Percentiles rank a stretch among this genome's conserved stretches.
phyloP scores from a whole-genome alignment of 2,888 invertebrate genomes.

The Thereva unica region DNA sequence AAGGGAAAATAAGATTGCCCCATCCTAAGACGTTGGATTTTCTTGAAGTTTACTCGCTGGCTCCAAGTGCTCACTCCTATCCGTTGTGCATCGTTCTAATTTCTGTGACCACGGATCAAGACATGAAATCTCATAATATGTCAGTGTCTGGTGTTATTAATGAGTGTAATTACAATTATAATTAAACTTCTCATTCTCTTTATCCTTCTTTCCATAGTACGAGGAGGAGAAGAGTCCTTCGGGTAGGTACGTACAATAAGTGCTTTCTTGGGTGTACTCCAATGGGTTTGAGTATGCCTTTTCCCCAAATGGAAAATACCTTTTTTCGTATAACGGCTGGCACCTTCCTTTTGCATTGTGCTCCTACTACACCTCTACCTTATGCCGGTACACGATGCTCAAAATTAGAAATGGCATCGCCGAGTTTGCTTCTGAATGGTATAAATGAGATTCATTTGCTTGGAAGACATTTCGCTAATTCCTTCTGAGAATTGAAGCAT shows the following conservation, averaged over 20 bases:
- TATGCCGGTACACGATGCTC: not conserved
- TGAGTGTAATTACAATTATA: constrained; percentile 32
- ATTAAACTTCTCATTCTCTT: constrained; percentile 10
- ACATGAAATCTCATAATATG: constrained; percentile 27
- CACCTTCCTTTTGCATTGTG: constrained; percentile 5
- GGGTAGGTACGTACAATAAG: too few species aligned
- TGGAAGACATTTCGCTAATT: constrained; percentile 22
- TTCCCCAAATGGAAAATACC: too few species aligned
- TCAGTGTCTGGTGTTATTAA: constrained; percentile 27
- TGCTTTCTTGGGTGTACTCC: too few species aligned
- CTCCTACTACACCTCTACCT: constrained; percentile 7
- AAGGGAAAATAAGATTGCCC: too few species aligned
- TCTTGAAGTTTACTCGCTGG: too few species aligned
- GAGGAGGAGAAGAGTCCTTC: not conserved
- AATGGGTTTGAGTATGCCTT: too few species aligned
- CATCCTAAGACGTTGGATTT: too few species aligned
- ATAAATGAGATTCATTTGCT: constrained; percentile 27
- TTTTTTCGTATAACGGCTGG: too few species aligned
- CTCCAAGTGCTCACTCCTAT: not conserved
- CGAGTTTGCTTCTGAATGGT: constrained; percentile 10
- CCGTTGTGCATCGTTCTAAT: not conserved
- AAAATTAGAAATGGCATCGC: constrained; percentile 1
- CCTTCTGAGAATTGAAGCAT: not conserved
- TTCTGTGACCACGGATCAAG: constrained; percentile 15
- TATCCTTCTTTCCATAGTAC: not conserved